A percentile compares a stretch with the other conserved stretches of the same genome.
phyloP scores from a whole-genome alignment of 2,113 vertebrate genomes.

The Campylorhamphus procurvoides region DNA sequence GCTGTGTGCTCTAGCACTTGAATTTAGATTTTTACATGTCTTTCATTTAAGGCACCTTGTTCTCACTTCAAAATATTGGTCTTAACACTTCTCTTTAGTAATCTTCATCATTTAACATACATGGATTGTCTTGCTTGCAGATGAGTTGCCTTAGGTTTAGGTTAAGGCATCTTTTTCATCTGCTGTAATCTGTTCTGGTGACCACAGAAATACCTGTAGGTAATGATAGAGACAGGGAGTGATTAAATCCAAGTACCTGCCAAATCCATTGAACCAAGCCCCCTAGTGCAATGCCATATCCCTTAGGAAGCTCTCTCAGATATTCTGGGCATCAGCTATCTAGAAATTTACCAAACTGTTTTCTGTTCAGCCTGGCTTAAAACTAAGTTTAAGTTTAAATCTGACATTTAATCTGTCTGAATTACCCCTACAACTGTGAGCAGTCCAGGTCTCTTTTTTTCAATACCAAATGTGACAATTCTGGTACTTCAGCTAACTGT shows the following conservation, averaged over 20 bases:
- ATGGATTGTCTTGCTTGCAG: constrained; percentile 2
- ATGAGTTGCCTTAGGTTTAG: constrained; percentile 3
- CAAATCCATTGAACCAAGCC: not conserved
- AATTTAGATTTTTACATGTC: constrained; percentile 35
- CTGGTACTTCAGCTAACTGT: not conserved
- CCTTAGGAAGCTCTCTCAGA: not conserved
- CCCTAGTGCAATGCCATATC: fast-evolving
- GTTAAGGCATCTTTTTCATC: not conserved
- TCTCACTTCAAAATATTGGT: constrained; percentile 44
- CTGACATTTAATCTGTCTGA: not conserved
- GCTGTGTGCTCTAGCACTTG: constrained; percentile 17
- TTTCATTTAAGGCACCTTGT: constrained; percentile 28
- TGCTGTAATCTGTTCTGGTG: not conserved
- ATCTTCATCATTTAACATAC: not conserved
- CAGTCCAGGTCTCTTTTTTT: not conserved
- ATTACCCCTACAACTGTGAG: not conserved
- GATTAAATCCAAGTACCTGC: not conserved
- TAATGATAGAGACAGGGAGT: not conserved
- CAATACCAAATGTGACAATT: not conserved
- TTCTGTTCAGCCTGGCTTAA: not conserved
- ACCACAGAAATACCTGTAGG: not conserved
- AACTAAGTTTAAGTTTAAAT: constrained; percentile 4
- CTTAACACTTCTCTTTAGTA: constrained; percentile 19
- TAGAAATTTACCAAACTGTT: not conserved
- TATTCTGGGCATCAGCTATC: not conserved